These are phyloP conservation scores for Platichthys flesus DNA, from an alignment of 2,113 vertebrate species.

Conservation along the genomic window DNA sequence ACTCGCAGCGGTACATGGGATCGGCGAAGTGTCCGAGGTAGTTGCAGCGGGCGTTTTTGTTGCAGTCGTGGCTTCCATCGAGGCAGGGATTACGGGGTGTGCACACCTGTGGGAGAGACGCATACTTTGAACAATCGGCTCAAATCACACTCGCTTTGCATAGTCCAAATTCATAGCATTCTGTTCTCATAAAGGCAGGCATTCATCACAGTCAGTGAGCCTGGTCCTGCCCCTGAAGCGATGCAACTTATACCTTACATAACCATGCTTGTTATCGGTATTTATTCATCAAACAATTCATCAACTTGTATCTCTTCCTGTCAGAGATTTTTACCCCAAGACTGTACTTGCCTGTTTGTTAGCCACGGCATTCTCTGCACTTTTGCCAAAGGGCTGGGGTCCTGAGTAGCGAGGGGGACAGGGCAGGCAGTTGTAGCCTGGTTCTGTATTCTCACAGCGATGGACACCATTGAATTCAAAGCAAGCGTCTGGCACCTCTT, in stretches of 20 bases:
- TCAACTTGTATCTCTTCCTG: not conserved
- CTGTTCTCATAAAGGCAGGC: not conserved
- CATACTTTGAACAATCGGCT: not conserved
- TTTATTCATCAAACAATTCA: not conserved
- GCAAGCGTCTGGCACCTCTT: constrained; percentile 92
- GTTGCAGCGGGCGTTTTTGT: constrained; percentile 96
- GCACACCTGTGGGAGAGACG: constrained; percentile 85
- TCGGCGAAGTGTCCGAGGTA: constrained; percentile 96
- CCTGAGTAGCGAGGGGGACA: constrained; percentile 93
- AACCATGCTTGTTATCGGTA: constrained; percentile 4
- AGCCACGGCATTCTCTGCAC: constrained; percentile 88
- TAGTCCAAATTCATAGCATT: constrained; percentile 20
- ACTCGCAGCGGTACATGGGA: constrained; percentile 97
- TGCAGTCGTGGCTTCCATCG: constrained; percentile 96
- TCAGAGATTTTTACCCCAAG: not conserved
- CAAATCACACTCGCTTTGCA: constrained; percentile 1
- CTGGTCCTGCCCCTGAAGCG: not conserved
- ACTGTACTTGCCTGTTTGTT: constrained; percentile 90
- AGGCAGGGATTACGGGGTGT: constrained; percentile 95
- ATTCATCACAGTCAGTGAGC: constrained; percentile 14
- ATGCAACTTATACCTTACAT: not conserved
- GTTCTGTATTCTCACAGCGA: constrained; percentile 94
- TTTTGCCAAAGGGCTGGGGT: constrained; percentile 90
- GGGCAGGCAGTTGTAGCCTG: constrained; percentile 96
- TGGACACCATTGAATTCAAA: constrained; percentile 92